These are phyloP conservation scores for Phasianus colchicus DNA, from an alignment of 2,113 vertebrate species.

Conservation along the genomic window DNA sequence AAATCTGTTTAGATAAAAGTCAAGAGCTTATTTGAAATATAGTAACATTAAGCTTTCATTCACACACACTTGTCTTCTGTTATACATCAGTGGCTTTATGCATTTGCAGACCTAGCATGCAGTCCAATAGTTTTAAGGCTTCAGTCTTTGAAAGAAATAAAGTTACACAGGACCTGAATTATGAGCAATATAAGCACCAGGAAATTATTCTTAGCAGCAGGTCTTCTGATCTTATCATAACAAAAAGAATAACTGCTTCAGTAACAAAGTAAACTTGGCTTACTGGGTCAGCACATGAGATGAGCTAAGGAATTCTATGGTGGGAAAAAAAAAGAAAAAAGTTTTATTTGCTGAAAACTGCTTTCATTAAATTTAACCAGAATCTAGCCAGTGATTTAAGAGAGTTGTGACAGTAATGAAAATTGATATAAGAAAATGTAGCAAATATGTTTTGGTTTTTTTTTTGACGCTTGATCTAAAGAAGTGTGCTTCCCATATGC, in stretches of 20 bases:
- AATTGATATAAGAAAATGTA: not conserved
- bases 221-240: not conserved
- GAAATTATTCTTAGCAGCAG: not conserved
- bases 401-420: not conserved
- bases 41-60: not conserved
- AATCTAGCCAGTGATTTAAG: not conserved
- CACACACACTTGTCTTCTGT: not conserved
- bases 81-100: not conserved
- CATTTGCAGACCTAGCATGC: not conserved
- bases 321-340: not conserved
- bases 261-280: not conserved
- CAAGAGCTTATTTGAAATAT: not conserved
- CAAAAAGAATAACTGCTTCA: not conserved
- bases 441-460: not conserved
- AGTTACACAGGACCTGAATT: not conserved
- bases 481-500: not conserved
- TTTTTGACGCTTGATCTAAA: not conserved
- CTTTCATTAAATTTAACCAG: not conserved
- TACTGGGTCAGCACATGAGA: not conserved
- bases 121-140: not conserved
- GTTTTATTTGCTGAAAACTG: not conserved
- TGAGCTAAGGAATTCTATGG: not conserved
- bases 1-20: not conserved
- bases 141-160: not conserved
- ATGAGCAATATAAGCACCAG: not conserved